Evolutionary conservation across 1,140 invertebrate genomes (phyloP), one percentile per base, ranked within the genome.

Genomic region (Linepithema humile): DNA sequence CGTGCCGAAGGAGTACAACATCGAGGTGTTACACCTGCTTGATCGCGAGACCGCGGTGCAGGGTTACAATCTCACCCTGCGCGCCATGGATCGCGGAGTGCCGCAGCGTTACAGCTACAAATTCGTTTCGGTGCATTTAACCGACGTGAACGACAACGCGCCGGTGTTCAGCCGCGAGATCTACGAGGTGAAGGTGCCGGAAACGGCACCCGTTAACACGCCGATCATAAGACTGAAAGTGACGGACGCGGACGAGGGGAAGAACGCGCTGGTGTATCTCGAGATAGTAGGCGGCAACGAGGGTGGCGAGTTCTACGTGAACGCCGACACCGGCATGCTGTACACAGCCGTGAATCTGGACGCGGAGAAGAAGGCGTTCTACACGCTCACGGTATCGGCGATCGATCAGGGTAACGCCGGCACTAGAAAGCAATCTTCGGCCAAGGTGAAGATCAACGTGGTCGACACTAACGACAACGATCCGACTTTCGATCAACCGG

Each of bases 221-320:
- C 98, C 98, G 0, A 95, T 99, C 20, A 97, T 99, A 17, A 95
- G 97, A 84, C 95, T 99, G 12, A 97, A 97, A 91, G 98, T 99
- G 0, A 97, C 95, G 9, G 98, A 99, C 91, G 96, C 96, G 0
- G 97, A 98, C 91, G 95, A 96, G 73, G 98, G 97, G 0, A 96
- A 95, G 90, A 98, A 98, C 92, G 97, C 97, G 0, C 94, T 97
- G 88, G 97, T 99, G 0, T 97, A 96, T 82, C 96, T 98, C 64
- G 97, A 97, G 93, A 98, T 99, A 73, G 98, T 98, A 4, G 97
- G 97, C 15, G 98, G 98, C 0, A 99, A 99, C 93, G 97, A 98
- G 89, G 97, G 97, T 40, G 96, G 96, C 0, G 97, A 98, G 89
- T 99, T 99, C 92, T 94, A 96, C 48, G 96, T 99, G 10, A 98